phyloP scores from a whole-genome alignment of 2,797 vertebrate species.

The Dryobates pubescens region DNA sequence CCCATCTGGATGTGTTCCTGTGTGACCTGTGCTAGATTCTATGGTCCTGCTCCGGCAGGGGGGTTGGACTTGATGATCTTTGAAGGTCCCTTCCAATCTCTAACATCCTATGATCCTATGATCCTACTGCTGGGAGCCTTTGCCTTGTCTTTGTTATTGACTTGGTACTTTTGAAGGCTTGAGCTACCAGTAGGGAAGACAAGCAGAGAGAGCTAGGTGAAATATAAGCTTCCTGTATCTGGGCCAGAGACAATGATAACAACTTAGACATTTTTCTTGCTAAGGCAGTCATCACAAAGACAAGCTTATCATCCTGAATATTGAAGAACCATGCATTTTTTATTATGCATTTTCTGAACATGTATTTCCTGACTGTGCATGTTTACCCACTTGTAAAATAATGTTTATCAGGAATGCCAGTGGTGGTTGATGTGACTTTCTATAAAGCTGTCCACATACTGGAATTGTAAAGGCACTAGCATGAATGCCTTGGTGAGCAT shows the following conservation, averaged over 20 bases:
- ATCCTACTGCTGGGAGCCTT: neutral
- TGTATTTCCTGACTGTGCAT: neutral
- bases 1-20: too few relatives aligned
- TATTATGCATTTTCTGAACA: neutral
- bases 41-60: too few relatives aligned
- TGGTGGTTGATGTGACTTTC: neutral
- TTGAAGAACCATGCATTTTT: constrained; percentile 2
- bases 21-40: too few relatives aligned
- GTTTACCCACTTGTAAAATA: neutral
- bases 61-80: too few relatives aligned
- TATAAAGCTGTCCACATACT: neutral
- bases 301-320: neutral
- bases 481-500: neutral
- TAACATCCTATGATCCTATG: too few relatives aligned
- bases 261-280: neutral
- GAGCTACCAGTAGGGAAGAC: neutral
- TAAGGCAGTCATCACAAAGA: neutral
- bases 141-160: neutral
- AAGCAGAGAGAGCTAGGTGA: neutral
- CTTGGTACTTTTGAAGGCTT: neutral
- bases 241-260: neutral
- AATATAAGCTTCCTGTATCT: neutral
- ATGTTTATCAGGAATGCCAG: neutral
- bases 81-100: too few relatives aligned
- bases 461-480: neutral